Evolutionary conservation across 1,140 invertebrate genomes (phyloP).

Genomic region (Triops longicaudatus): DNA sequence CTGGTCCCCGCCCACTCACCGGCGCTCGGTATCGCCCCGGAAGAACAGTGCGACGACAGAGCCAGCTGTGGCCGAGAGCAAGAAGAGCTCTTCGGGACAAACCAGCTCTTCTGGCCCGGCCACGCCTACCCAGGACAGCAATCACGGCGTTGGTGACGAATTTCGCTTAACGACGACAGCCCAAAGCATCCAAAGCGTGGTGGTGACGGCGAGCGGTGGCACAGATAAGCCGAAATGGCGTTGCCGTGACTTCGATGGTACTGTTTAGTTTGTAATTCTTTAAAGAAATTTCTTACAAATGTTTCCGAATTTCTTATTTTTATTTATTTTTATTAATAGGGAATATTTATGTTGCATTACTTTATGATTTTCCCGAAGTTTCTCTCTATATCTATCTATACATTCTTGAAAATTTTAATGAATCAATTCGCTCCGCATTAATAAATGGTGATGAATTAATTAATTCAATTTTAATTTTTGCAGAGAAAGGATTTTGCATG

Average conservation of each 20-base stretch:
- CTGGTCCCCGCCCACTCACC: not conserved
- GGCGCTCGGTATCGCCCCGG: conserved; percentile 19
- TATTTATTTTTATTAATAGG: conserved; percentile 18
- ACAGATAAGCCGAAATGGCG: conserved; percentile 45
- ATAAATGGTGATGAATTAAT: conserved; percentile 18
- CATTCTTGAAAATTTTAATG: too few relatives aligned
- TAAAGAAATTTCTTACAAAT: not conserved
- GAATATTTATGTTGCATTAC: too few relatives aligned
- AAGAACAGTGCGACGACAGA: not conserved
- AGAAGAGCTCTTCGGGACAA: conserved; percentile 21
- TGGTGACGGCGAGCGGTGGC: conserved; percentile 33
- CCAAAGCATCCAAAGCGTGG: conserved; percentile 48
- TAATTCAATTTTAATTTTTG: not conserved
- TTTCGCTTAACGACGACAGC: conserved; percentile 43
- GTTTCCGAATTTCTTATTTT: not conserved
- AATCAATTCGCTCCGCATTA: too few relatives aligned
- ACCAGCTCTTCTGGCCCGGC: conserved; percentile 37
- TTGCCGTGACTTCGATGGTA: conserved; percentile 64
- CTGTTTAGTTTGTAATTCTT: too few relatives aligned
- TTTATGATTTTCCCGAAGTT: too few relatives aligned
- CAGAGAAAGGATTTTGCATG: conserved; percentile 91
- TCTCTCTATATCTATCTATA: too few relatives aligned
- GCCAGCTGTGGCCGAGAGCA: not conserved
- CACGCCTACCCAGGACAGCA: conserved; percentile 51
- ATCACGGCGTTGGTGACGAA: conserved; percentile 53